Evolutionary conservation across 2,113 vertebrate species (phyloP).

Genomic region (Prolemur simus): DNA sequence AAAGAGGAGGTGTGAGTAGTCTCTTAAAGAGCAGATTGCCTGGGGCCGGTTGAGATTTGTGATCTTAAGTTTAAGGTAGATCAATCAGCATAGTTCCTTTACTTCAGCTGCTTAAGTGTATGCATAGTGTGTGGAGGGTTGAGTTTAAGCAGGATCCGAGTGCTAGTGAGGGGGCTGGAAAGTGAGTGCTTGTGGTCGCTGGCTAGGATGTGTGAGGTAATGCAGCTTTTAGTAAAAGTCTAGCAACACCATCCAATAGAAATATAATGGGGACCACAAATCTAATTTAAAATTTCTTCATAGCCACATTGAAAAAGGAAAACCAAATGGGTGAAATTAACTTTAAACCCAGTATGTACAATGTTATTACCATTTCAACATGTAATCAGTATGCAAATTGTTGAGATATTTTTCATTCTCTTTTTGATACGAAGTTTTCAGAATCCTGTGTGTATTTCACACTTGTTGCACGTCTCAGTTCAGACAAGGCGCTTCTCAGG

Average conservation of each 20-base stretch:
- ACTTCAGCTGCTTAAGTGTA: neutral
- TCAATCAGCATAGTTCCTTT: neutral
- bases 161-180: neutral
- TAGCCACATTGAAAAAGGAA: neutral
- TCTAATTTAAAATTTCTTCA: neutral
- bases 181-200: neutral
- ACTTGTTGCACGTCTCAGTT: neutral
- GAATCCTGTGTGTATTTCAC: neutral
- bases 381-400: neutral
- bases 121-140: neutral
- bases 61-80: neutral
- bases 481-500: neutral
- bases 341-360: neutral
- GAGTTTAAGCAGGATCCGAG: neutral
- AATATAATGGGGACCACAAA: neutral
- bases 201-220: neutral
- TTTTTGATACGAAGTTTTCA: neutral
- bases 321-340: neutral
- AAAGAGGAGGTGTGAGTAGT: neutral
- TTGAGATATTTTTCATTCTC: neutral
- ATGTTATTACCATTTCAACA: neutral
- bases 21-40: neutral
- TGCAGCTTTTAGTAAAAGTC: neutral
- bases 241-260: neutral
- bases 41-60: neutral